Evolutionary conservation across 1,140 invertebrate species (phyloP).

Genomic region (Temnothorax longispinosus): DNA sequence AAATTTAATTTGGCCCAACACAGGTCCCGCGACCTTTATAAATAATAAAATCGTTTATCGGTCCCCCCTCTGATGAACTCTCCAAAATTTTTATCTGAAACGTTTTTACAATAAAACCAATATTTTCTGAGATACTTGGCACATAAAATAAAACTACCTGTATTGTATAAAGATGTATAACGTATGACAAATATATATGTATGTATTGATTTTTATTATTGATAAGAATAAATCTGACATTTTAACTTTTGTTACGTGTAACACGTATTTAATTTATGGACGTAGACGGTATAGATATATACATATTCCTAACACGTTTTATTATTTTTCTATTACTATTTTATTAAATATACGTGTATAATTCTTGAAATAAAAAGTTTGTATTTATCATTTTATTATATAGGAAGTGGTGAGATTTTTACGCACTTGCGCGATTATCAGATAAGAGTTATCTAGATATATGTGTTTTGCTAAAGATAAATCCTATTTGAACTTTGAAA

Average conservation of each 20-base stretch:
- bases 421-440: conserved; percentile 49
- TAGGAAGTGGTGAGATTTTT: background rate
- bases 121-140: too few relatives aligned
- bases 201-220: conserved; percentile 2
- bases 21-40: too few relatives aligned
- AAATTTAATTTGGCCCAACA: too few relatives aligned
- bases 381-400: conserved; percentile 56
- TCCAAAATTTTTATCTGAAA: too few relatives aligned
- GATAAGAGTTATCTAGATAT: conserved; percentile 58
- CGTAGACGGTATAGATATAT: background rate
- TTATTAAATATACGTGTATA: background rate
- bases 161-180: background rate
- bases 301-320: background rate
- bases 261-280: background rate
- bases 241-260: background rate
- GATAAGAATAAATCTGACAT: conserved; percentile 2
- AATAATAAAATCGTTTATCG: too few relatives aligned
- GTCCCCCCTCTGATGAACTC: too few relatives aligned
- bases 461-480: background rate
- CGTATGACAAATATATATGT: background rate
- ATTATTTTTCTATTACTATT: background rate
- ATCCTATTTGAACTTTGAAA: background rate
- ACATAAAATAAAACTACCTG: too few relatives aligned
- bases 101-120: too few relatives aligned
- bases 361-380: conserved; percentile 4